Evolutionary conservation across 2,888 invertebrate genomes (phyloP), one percentile per base, ranked within the genome.

Genomic region (Philhelius pedissequus): DNA sequence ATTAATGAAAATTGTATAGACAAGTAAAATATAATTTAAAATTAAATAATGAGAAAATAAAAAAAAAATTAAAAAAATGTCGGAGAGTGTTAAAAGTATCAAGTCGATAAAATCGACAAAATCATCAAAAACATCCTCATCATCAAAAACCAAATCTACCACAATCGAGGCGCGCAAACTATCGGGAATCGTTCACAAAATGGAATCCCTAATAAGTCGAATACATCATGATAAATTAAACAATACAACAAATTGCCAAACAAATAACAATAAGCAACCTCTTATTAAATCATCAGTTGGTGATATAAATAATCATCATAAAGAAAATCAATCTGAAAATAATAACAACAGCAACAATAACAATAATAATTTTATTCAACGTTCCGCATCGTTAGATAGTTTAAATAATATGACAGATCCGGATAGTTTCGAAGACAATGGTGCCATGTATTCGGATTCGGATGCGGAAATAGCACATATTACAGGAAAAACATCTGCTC

Each of bases 321-420:
- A 40, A 25, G 5, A 38, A 18, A 54, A 76, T 56, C 43, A 86
- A 69, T 32, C 84, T 64, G 20, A 80, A 64, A 56, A 62, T 75
- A 7, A 70, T 60, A 13, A 86, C 74, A 50, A 80, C 68, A 35
- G 73, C 73, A 48, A 81, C 64, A 32, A 75, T 15, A 15, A 15
- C 62, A n/a, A 86, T 77, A 56, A 76, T 70, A 35, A 73, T 60
- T 86, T 75, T 66, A 84, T 87, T 58, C 86, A 87, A 79, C 86
- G 88, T 32, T 86, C 94, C 2, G 93, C 94, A 56, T 95, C 94
- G 3, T 90, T 95, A 62, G 95, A 95, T 89, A 94, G 94, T 86
- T 92, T 95, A 32, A 95, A 94, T 79, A 95, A 95, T 91, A 94
- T 95, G 4, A 95, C 95, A 0, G 94, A 94, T 87, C 93, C 93